Percentiles rank a stretch among this genome's conserved stretches.
phyloP scores from a whole-genome alignment of 2,888 invertebrate genomes.

The Andricus quercusramuli region DNA sequence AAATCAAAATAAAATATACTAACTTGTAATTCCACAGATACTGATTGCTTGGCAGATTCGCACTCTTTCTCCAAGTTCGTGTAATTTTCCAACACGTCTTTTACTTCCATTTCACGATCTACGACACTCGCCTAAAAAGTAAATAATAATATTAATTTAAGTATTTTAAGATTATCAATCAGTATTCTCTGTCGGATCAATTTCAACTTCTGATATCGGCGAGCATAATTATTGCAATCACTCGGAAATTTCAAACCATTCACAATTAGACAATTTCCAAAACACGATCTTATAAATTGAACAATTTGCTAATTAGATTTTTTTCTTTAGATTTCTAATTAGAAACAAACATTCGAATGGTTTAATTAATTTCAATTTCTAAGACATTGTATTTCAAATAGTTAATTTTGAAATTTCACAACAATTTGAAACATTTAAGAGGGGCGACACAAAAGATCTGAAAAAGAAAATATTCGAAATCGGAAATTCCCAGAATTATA shows the following conservation, averaged over 20 bases:
- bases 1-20: constrained; percentile 49
- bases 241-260: background rate
- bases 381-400: too few species aligned
- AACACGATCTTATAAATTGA: too few species aligned
- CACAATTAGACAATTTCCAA: background rate
- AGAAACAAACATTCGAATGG: too few species aligned
- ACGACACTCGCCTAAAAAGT: constrained; percentile 76
- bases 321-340: too few species aligned
- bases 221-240: background rate
- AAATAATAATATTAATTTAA: constrained; percentile 28
- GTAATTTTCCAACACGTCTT: constrained; percentile 83
- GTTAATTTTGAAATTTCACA: too few species aligned
- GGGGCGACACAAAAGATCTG: too few species aligned
- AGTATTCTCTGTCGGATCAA: background rate
- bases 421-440: too few species aligned
- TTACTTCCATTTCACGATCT: constrained; percentile 82
- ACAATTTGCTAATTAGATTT: too few species aligned
- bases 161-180: constrained; percentile 2
- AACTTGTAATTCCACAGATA: constrained; percentile 79
- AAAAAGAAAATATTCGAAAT: too few species aligned
- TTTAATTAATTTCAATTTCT: too few species aligned
- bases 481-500: too few species aligned
- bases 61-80: constrained; percentile 83
- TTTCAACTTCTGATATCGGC: background rate
- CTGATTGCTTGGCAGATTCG: constrained; percentile 78